phyloP scores from a whole-genome alignment of 2,888 invertebrate species.

The Parnassius smintheus region DNA sequence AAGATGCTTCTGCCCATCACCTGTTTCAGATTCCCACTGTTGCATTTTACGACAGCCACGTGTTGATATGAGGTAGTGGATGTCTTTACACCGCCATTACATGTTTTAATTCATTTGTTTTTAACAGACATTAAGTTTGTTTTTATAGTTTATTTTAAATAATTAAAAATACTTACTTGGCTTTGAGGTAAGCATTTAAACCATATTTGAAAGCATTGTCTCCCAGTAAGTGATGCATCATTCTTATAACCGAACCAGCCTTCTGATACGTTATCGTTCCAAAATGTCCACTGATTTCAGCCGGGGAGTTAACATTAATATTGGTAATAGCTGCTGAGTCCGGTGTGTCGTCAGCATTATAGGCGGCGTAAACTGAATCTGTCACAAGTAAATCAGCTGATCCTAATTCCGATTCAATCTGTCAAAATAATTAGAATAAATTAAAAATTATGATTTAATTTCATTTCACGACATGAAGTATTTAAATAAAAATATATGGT shows the following conservation, averaged over 20 bases:
- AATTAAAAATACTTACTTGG: conserved; percentile 68
- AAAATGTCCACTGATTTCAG: conserved; percentile 83
- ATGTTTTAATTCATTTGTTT: too few relatives aligned
- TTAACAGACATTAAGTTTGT: too few relatives aligned
- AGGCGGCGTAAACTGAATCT: conserved; percentile 84
- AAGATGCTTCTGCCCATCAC: too few relatives aligned
- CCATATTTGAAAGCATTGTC: conserved; percentile 55
- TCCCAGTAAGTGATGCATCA: conserved; percentile 72
- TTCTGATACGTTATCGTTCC: conserved; percentile 86
- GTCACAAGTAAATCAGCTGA: conserved; percentile 83
- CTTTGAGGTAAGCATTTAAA: conserved; percentile 57
- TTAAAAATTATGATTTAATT: too few relatives aligned
- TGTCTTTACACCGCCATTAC: too few relatives aligned
- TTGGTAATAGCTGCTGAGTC: conserved; percentile 80
- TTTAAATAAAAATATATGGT: too few relatives aligned
- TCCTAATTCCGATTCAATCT: conserved; percentile 83
- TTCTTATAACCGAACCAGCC: conserved; percentile 76
- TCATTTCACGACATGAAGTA: too few relatives aligned
- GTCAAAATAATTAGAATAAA: conserved; percentile 13
- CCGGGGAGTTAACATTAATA: conserved; percentile 78
- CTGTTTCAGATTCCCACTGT: too few relatives aligned
- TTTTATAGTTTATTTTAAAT: too few relatives aligned
- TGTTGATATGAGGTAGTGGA: too few relatives aligned
- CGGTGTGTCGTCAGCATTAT: conserved; percentile 79
- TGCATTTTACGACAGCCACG: too few relatives aligned